phyloP scores from a whole-genome alignment of 1,140 invertebrate species.

The Apis laboriosa region DNA sequence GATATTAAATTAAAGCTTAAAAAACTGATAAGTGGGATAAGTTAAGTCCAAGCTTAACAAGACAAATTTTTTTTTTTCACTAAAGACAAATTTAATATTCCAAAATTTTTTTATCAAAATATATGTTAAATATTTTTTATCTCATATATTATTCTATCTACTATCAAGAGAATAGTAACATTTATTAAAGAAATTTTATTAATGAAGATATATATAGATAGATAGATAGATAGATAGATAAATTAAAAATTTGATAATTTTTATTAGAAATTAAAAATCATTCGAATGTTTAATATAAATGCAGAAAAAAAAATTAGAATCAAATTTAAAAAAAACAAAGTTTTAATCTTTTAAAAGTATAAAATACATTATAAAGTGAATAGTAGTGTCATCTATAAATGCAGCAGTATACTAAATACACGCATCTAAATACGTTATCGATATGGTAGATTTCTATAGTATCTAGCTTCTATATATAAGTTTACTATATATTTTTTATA shows the following conservation, averaged over 20 bases:
- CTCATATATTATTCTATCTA: neutral
- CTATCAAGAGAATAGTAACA: too few relatives aligned
- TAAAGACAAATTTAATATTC: neutral
- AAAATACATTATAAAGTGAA: neutral
- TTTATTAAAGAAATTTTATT: neutral
- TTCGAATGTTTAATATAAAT: neutral
- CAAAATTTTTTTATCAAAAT: neutral
- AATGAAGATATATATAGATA: neutral
- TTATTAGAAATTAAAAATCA: neutral
- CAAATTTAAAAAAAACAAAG: neutral
- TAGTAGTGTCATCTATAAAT: neutral
- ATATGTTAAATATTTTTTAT: neutral
- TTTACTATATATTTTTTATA: neutral
- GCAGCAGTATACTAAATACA: too few relatives aligned
- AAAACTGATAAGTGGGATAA: neutral
- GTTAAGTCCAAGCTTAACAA: neutral
- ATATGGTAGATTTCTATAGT: neutral
- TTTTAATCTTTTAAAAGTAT: neutral
- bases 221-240: too few relatives aligned
- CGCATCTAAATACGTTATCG: too few relatives aligned
- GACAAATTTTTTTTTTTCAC: neutral
- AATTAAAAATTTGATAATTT: neutral
- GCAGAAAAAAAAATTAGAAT: neutral
- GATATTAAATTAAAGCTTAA: constrained; percentile 12
- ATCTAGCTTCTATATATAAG: too few relatives aligned